A percentile compares a stretch with the other conserved stretches of the same genome.
phyloP scores from a whole-genome alignment of 2,113 vertebrate species.

The Barbus barbus region DNA sequence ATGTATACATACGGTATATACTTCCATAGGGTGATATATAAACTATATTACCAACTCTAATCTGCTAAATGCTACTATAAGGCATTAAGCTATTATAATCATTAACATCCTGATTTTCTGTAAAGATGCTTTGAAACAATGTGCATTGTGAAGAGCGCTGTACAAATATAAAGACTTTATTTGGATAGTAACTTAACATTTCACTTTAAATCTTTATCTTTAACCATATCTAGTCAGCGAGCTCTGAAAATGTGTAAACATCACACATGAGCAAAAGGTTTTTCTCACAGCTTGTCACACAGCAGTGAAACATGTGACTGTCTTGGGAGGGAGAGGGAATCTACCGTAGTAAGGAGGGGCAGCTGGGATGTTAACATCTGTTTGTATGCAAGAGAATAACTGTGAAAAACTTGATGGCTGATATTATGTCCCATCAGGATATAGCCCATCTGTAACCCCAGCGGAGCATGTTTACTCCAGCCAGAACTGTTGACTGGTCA shows the following conservation, averaged over 20 bases:
- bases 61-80: too few relatives aligned
- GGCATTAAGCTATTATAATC: too few relatives aligned
- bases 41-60: too few relatives aligned
- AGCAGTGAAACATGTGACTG: slow-evolving; percentile 15
- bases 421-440: slow-evolving; percentile 29
- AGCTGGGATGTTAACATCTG: slow-evolving; percentile 36
- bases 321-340: slow-evolving; percentile 6
- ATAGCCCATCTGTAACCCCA: slow-evolving; percentile 13
- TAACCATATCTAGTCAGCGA: slow-evolving; percentile 1
- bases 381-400: slow-evolving; percentile 37
- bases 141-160: too few relatives aligned
- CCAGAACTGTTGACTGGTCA: slow-evolving; percentile 17
- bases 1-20: too few relatives aligned
- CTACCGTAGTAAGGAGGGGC: slow-evolving; percentile 20
- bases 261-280: slow-evolving; percentile 30
- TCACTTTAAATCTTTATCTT: neutral
- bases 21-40: too few relatives aligned
- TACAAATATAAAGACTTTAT: too few relatives aligned
- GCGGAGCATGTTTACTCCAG: slow-evolving; percentile 10
- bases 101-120: too few relatives aligned
- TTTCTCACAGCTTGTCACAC: neutral
- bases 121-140: too few relatives aligned
- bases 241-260: slow-evolving; percentile 29
- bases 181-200: neutral
- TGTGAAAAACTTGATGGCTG: slow-evolving; percentile 44